Conservation (phyloP, 23 tunicate genomes). For the Ciona savignyi region DNA sequence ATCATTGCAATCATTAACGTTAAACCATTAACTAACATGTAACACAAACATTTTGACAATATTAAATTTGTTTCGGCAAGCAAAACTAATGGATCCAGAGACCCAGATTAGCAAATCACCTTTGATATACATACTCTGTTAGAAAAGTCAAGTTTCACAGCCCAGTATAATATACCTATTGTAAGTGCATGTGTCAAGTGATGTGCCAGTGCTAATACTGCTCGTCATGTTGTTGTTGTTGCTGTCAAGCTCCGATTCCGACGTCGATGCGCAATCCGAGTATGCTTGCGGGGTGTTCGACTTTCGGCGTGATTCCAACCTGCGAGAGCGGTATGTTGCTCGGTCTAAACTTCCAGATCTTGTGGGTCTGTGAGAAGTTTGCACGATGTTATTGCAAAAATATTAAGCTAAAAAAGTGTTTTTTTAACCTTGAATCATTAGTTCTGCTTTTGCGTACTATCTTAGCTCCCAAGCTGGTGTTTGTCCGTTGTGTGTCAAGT, state of each 20-base stretch:
- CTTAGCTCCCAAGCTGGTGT: slow-evolving; percentile 43
- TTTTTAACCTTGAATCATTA: too few relatives aligned
- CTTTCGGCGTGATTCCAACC: neutral
- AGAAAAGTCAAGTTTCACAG: too few relatives aligned
- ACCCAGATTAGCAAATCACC: too few relatives aligned
- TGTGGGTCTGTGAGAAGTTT: neutral
- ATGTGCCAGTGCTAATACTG: neutral
- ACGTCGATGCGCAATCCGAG: slow-evolving; percentile 39
- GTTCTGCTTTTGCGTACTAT: slow-evolving; percentile 34
- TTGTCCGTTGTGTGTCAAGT: slow-evolving; percentile 23
- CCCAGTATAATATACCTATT: too few relatives aligned
- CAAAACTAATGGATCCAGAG: too few relatives aligned
- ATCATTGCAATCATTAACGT: too few relatives aligned
- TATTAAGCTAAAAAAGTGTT: neutral
- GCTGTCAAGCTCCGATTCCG: slow-evolving; percentile 50
- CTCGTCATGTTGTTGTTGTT: slow-evolving; percentile 1
- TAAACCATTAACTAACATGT: too few relatives aligned
- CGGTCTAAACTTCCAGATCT: slow-evolving; percentile 21
- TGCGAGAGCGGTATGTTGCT: slow-evolving; percentile 10
- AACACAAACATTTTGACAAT: too few relatives aligned
- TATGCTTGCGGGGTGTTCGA: neutral
- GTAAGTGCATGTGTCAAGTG: neutral
- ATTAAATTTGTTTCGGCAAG: too few relatives aligned
- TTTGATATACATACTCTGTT: too few relatives aligned
- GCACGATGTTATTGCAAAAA: neutral